Evolutionary conservation across 2,113 vertebrate genomes (phyloP).

Genomic region (Cynocephalus volans): DNA sequence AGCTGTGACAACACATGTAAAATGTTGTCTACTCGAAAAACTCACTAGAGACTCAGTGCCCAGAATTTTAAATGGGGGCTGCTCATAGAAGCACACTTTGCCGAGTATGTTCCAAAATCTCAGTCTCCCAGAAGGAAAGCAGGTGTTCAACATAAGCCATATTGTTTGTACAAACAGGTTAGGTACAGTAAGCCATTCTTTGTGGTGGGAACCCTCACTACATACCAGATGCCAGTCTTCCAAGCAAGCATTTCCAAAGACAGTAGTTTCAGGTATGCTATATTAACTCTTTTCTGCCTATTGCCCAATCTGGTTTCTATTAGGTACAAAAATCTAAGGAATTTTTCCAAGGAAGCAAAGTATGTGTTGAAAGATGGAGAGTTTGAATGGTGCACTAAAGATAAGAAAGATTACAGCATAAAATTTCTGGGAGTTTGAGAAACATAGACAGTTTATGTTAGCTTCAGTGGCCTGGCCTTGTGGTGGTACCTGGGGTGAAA

Average conservation of each 20-base stretch:
- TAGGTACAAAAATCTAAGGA: background rate
- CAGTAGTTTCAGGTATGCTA: background rate
- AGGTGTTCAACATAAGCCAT: background rate
- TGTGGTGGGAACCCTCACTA: background rate
- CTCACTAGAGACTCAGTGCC: background rate
- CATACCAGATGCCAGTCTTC: background rate
- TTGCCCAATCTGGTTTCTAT: background rate
- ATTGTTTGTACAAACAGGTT: background rate
- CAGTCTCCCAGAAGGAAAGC: background rate
- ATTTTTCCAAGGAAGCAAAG: background rate
- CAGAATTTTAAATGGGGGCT: background rate
- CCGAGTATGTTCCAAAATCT: background rate
- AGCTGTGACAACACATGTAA: background rate
- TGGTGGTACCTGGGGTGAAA: background rate
- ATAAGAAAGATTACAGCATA: background rate
- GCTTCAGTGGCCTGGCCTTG: background rate
- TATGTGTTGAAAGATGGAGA: background rate
- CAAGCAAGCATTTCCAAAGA: background rate
- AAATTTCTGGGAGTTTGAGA: background rate
- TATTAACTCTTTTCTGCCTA: background rate
- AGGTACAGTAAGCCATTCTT: background rate
- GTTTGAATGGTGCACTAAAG: background rate
- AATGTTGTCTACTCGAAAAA: background rate
- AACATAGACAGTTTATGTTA: background rate
- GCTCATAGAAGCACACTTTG: background rate